Percentiles rank a stretch among this genome's conserved stretches.
Conservation (phyloP, 2,888 invertebrate genomes). For the Eurytoma adleriae region DNA sequence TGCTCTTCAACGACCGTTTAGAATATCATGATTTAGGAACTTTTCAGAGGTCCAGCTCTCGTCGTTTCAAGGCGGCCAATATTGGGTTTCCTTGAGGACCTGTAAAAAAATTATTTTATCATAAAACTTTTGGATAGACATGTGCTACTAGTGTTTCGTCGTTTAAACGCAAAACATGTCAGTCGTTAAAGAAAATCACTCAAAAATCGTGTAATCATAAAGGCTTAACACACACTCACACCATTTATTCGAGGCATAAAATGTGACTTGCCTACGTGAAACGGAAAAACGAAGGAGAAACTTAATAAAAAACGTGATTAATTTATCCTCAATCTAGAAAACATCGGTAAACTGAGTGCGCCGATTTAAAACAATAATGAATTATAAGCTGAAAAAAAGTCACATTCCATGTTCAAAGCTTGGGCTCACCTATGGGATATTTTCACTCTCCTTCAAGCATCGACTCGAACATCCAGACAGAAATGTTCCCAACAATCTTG, state of each 20-base stretch:
- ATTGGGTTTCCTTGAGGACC: slow-evolving; percentile 29
- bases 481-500: slow-evolving; percentile 59
- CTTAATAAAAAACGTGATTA: too few species aligned
- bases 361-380: neutral
- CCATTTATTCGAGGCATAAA: slow-evolving; percentile 49
- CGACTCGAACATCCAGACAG: slow-evolving; percentile 60
- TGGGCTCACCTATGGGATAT: slow-evolving; percentile 62
- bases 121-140: neutral
- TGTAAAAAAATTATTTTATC: slow-evolving; percentile 39
- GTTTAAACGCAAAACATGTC: neutral
- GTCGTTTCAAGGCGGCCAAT: slow-evolving; percentile 35
- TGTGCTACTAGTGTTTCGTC: neutral
- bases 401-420: slow-evolving; percentile 59
- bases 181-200: neutral
- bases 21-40: neutral
- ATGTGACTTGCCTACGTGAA: slow-evolving; percentile 27
- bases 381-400: slow-evolving; percentile 15
- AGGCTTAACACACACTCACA: slow-evolving; percentile 24
- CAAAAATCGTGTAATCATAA: neutral
- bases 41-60: neutral
- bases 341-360: too few species aligned
- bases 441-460: slow-evolving; percentile 58
- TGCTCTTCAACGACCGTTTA: neutral
- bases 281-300: slow-evolving; percentile 4
- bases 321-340: too few species aligned